Evolutionary conservation across 2,113 vertebrate species (phyloP), one percentile per base, ranked within the genome.

Genomic region (Oryctolagus cuniculus): DNA sequence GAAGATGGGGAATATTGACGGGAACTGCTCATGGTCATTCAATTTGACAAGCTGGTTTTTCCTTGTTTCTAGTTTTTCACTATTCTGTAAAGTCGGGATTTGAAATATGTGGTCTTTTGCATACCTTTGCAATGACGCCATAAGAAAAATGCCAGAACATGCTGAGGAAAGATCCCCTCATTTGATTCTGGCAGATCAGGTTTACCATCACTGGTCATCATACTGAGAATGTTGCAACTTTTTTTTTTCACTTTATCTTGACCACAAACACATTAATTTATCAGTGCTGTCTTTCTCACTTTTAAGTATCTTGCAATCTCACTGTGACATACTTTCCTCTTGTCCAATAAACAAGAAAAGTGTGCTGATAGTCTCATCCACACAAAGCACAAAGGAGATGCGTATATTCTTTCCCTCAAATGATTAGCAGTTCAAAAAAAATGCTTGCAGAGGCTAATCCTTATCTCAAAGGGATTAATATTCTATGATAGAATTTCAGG

Each of bases 191-290:
- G 72, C 53, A 53, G 53, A 66, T 82, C 24, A 67, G 66, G 24
- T 74, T 94, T 80, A 83, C 36, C 72, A n/a, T 87, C 36, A 85
- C 29, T 11, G 13, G 36, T 38, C 16, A 29, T 34, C 36, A 88
- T 38, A 80, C 24, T 22, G 34, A 15, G 24, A 72, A 87, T 93
- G 44, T 81, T 93, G 91, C 36, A 95, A 81, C 16, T 31, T n/a
- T 4, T 74, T 13, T 77, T 81, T 95, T 55, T 27, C 53, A 73
- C 4, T 21, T 70, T 78, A 0, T 87, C 27, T 58, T 75, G 51
- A 70, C 53, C n/a, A 58, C 38, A 87, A 58, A 22, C 31, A 17
- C 53, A 73, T 12, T 64, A 29, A 24, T 24, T 67, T 70, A 49
- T 84, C 17, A 58, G 4, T 86, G 78, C 34, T 36, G 34, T 58